Evolutionary conservation across 2,797 vertebrate genomes (phyloP).

Genomic region (Coccyzus lansbergi): DNA sequence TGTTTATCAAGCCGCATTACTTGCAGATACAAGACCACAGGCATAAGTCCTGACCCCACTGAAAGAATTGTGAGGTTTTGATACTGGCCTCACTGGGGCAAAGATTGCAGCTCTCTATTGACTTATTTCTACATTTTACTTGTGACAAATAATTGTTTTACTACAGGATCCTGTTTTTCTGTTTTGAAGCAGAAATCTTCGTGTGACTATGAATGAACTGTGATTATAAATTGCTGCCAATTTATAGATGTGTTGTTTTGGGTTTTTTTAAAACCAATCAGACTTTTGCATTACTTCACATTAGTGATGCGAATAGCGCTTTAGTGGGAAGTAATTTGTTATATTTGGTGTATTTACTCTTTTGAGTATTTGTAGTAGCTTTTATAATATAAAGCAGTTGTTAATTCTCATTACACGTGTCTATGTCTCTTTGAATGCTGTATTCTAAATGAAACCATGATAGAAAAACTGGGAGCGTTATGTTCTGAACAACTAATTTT

Average conservation of each 20-base stretch:
- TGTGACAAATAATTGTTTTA: background rate
- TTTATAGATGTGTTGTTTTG: background rate
- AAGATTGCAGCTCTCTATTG: background rate
- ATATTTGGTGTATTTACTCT: background rate
- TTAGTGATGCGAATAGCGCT: background rate
- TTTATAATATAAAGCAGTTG: background rate
- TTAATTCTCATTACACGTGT: background rate
- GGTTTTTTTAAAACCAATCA: background rate
- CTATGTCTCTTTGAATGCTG: background rate
- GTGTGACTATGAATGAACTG: background rate
- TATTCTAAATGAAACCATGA: background rate
- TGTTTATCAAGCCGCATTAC: background rate
- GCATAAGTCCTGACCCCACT: background rate
- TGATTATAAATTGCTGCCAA: background rate
- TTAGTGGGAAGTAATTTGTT: background rate
- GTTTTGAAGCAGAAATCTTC: background rate
- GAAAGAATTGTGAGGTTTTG: background rate
- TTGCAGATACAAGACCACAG: background rate
- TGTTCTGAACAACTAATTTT: background rate
- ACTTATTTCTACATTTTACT: background rate
- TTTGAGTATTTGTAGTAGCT: background rate
- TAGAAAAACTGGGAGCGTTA: background rate
- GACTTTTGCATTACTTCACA: background rate
- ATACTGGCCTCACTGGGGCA: background rate
- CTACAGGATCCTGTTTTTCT: background rate